A percentile compares a stretch with the other conserved stretches of the same genome.
Conservation (phyloP, 37 sponge, comb jelly and placozoan genomes). For the Mnemiopsis leidyi region DNA sequence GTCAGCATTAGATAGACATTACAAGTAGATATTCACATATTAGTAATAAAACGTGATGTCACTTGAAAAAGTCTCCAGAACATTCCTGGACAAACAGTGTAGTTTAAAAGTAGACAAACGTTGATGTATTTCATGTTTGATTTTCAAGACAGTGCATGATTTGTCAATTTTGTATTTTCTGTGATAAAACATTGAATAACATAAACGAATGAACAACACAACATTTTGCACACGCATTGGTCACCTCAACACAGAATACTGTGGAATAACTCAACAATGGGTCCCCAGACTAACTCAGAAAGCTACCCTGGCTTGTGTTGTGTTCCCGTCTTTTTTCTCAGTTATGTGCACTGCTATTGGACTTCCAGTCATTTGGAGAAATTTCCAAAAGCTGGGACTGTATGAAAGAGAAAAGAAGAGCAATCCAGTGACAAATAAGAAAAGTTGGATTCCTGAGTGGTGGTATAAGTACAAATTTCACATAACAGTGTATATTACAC, state of each 20-base stretch:
- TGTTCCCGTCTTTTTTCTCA: neutral
- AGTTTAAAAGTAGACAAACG: too few species aligned
- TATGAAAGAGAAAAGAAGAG: neutral
- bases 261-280: conserved; percentile 30
- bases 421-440: neutral
- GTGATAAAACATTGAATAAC: too few species aligned
- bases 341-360: neutral
- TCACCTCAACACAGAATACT: neutral
- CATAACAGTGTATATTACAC: neutral
- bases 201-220: neutral
- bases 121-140: too few species aligned
- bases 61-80: too few species aligned
- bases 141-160: too few species aligned
- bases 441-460: neutral
- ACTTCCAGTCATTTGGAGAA: neutral
- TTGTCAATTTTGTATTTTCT: too few species aligned
- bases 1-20: too few species aligned
- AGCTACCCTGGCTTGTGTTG: neutral
- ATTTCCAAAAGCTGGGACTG: neutral
- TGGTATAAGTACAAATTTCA: neutral
- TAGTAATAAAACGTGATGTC: too few species aligned
- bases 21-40: too few species aligned
- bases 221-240: conserved; percentile 15
- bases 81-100: too few species aligned
- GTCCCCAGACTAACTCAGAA: neutral